These are phyloP conservation scores for Mycalesis mineus DNA, from an alignment of 2,888 invertebrate genomes.

Conservation along the genomic window DNA sequence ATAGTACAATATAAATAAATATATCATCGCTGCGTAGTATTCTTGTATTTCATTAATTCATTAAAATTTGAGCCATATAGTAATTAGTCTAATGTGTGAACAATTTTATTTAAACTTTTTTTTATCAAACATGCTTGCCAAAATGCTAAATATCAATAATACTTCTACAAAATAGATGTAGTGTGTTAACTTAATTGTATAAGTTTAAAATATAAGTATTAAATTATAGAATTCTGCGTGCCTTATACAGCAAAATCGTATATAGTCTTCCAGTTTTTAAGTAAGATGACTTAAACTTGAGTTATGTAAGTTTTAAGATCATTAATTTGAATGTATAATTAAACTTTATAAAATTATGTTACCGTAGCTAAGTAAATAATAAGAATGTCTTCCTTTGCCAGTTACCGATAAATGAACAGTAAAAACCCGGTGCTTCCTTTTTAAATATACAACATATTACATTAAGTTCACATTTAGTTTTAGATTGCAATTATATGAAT, in stretches of 20 bases:
- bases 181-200: background rate
- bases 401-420: conserved; percentile 48
- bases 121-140: no score
- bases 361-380: conserved; percentile 48
- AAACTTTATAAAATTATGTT: conserved; percentile 39
- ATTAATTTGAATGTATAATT: background rate
- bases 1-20: conserved; percentile 30
- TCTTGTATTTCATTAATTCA: background rate
- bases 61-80: no score
- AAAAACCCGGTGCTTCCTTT: background rate
- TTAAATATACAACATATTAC: background rate
- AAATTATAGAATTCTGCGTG: conserved; percentile 43
- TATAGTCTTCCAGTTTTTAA: conserved; percentile 59
- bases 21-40: background rate
- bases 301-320: background rate
- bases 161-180: background rate
- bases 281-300: background rate
- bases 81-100: no score
- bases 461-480: background rate
- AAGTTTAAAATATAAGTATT: conserved; percentile 8
- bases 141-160: no score
- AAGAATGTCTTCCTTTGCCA: conserved; percentile 55
- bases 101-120: no score
- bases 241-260: conserved; percentile 74
- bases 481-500: no score